These are phyloP conservation scores for Willisornis vidua DNA, from an alignment of 2,113 vertebrate genomes.

Conservation along the genomic window DNA sequence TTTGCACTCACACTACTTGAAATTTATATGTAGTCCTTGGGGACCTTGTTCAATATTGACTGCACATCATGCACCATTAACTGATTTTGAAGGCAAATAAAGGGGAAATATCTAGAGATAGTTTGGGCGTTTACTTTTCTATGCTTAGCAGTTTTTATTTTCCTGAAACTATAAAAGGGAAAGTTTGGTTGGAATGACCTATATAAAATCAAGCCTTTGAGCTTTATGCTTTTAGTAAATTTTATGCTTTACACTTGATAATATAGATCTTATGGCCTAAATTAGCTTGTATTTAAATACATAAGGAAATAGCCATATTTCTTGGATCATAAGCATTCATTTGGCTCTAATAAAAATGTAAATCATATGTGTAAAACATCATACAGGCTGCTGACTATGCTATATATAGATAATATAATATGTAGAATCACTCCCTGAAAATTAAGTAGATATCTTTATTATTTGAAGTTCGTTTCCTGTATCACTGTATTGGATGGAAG, in stretches of 20 bases:
- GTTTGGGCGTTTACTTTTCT: not conserved
- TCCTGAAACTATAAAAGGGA: not conserved
- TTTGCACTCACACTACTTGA: not conserved
- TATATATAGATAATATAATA: not conserved
- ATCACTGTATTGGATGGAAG: not conserved
- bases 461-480: not conserved
- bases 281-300: not conserved
- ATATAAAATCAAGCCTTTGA: not conserved
- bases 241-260: not conserved
- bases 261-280: not conserved
- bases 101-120: not conserved
- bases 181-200: not conserved
- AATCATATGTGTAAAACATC: not conserved
- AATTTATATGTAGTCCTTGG: not conserved
- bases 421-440: not conserved
- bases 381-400: not conserved
- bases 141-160: not conserved
- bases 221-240: not conserved
- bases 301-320: not conserved
- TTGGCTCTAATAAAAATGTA: not conserved
- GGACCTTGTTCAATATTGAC: not conserved
- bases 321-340: not conserved
- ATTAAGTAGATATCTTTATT: not conserved
- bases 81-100: not conserved
- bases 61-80: not conserved